Base-by-base conservation (phyloP, 2,797 vertebrate species). In the Pitangus sulphuratus region DNA sequence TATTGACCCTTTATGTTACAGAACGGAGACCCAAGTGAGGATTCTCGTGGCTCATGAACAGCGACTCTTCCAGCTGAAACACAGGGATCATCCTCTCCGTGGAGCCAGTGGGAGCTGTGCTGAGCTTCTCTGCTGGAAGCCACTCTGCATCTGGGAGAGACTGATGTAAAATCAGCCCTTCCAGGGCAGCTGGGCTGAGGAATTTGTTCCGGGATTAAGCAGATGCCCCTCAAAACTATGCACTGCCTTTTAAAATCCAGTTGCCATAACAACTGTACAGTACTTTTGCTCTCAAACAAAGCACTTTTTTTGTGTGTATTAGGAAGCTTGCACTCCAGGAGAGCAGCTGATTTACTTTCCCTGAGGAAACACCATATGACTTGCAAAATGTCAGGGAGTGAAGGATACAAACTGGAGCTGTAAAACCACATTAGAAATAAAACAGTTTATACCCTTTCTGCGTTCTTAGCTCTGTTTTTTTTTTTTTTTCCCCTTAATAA, bases 221-320 rank as follows among this genome's bases (percentile, higher is more conserved):
- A 84, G 65, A 92, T 96, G 91, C 90, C 90, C 95, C 94, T 96
- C 83, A 87, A 90, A 96, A 96, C 81, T 58, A 79, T 82, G 66
- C 54, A 80, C 64, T 86, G 95, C 56, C 84, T 97, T 97, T 95
- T 83, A 94, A 96, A 97, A 96, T 90, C 90, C 70, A 70, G 98
- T 98, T 98, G 79, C 97, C 95, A 97, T 98, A 98, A 98, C 97
- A 97, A 98, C 97, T 96, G 90, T 94, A 94, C 61, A 93, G 93
- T 81, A 90, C 89, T 93, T 97, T 84, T 93, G 75, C 94, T 96
- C 68, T 89, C 86, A 95, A 96, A 97, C 93, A 97, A 94, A 92
- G 93, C 91, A 81, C 81, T 84, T 89, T 96, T 95, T 97, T 82
- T 96, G 80, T 96, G 88, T 94, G 91, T 18, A 11, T 98, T 97